Percentiles rank a stretch among this genome's conserved stretches.
These are phyloP conservation scores for Oligia fasciuncula DNA, from an alignment of 2,888 invertebrate genomes.

Conservation along the genomic window DNA sequence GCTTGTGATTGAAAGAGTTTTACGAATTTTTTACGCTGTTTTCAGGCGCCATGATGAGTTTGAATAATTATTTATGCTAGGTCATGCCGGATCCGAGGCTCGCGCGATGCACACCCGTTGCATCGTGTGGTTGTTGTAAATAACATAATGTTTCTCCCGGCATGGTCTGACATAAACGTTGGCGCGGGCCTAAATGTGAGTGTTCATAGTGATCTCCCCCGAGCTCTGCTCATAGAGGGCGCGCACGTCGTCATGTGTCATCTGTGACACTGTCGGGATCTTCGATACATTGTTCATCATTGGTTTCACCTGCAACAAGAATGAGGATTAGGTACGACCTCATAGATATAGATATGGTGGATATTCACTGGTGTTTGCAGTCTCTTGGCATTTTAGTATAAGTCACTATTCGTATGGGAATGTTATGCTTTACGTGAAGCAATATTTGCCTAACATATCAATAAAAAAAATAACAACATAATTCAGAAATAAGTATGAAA, in stretches of 20 bases:
- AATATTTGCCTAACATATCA: not conserved
- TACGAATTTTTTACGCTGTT: not conserved
- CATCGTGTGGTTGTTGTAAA: constrained; percentile 10
- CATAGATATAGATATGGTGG: not conserved
- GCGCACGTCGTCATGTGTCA: constrained; percentile 84
- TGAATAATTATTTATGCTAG: constrained; percentile 11
- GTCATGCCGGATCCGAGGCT: not conserved
- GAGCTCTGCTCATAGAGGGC: constrained; percentile 83
- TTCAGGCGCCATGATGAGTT: not conserved
- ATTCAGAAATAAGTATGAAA: not conserved
- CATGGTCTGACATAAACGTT: constrained; percentile 17
- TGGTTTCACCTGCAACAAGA: constrained; percentile 80
- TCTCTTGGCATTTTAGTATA: not conserved
- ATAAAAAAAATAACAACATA: not conserved
- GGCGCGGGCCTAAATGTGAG: constrained; percentile 78
- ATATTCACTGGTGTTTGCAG: not conserved
- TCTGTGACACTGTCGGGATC: constrained; percentile 83
- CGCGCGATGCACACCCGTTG: not conserved
- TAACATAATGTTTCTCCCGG: constrained; percentile 6
- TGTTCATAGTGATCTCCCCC: constrained; percentile 80
- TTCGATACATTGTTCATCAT: constrained; percentile 74
- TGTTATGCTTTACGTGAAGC: not conserved
- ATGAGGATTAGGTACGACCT: not conserved
- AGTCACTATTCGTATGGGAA: not conserved
- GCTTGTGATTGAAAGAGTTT: not conserved